phyloP scores from a whole-genome alignment of 2,113 vertebrate genomes.

The Calidris pugnax region DNA sequence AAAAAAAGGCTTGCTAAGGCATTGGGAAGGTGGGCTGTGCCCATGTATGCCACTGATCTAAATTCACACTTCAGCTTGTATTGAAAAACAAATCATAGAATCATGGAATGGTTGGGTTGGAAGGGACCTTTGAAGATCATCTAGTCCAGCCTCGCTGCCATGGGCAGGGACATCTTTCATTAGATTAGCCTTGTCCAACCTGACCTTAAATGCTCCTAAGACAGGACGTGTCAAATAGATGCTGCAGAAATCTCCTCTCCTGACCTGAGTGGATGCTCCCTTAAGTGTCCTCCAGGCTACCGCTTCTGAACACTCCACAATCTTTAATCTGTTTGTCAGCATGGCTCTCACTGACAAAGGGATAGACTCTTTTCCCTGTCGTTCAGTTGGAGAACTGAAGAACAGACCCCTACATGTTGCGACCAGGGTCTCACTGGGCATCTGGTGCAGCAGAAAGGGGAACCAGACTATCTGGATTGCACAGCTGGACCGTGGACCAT shows the following conservation, averaged over 20 bases:
- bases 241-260: not conserved
- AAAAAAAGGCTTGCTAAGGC: not conserved
- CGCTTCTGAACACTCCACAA: not conserved
- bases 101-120: not conserved
- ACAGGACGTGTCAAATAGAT: not conserved
- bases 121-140: not conserved
- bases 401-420: not conserved
- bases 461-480: not conserved
- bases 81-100: not conserved
- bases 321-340: not conserved
- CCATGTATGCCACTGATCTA: not conserved
- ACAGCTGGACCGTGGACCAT: fast-evolving
- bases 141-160: not conserved
- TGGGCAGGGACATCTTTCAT: not conserved
- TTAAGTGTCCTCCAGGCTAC: not conserved
- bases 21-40: not conserved
- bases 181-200: not conserved
- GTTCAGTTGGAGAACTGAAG: not conserved
- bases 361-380: not conserved
- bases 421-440: not conserved
- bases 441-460: not conserved
- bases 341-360: not conserved
- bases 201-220: not conserved
- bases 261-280: not conserved
- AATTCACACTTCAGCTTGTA: not conserved